Base-by-base conservation (phyloP, 2,888 invertebrate genomes). In the Penaeus monodon region DNA sequence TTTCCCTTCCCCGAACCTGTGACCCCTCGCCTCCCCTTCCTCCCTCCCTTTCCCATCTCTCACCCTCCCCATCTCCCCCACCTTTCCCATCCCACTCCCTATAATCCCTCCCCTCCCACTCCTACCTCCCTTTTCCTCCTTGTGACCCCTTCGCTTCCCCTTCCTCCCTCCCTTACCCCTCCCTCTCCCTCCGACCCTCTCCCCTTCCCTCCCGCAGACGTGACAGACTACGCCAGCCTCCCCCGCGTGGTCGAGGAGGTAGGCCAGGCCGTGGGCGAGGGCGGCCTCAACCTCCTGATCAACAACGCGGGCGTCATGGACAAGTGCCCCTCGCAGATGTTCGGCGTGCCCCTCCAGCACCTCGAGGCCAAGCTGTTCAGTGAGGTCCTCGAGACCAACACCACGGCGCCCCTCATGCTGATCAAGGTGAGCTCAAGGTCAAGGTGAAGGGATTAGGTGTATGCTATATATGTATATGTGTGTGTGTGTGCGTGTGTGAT, bases 281-380 rank as follows among this genome's bases (percentile, higher is more conserved):
- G 22, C 1, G 87, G 87, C 2, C 83, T 87, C 33, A 83, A 70
- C 65, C 66, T 87, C 57, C 74, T 87, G n/a, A 79, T 87, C 78
- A 87, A 87, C 74, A 87, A 87, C 38, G 87, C 83, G 29, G 87
- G 73, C 44, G 24, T 87, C 44, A n/a, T 83, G 64, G 83, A 80
- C 20, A 83, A 64, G 29, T 66, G 66, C 27, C 20, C 87, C 64
- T 22, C 64, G 1, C 86, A 83, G 73, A 12, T 38, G 65, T 74
- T 44, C 27, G 80, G 83, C n/a, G 24, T 74, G 14, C 74, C 83
- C 3, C 65, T 83, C 79, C 44, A 78, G 22, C 7, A 87, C 10
- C 49, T 87, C 22, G 78, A 82, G 49, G 65, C 74, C 4, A 33
- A 84, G 12, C 20, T 65, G 22, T 66, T 87, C 65, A 78, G 29